Percentiles rank a stretch among this genome's conserved stretches.
Conservation (phyloP, 2,113 vertebrate species). For the Strigops habroptila region DNA sequence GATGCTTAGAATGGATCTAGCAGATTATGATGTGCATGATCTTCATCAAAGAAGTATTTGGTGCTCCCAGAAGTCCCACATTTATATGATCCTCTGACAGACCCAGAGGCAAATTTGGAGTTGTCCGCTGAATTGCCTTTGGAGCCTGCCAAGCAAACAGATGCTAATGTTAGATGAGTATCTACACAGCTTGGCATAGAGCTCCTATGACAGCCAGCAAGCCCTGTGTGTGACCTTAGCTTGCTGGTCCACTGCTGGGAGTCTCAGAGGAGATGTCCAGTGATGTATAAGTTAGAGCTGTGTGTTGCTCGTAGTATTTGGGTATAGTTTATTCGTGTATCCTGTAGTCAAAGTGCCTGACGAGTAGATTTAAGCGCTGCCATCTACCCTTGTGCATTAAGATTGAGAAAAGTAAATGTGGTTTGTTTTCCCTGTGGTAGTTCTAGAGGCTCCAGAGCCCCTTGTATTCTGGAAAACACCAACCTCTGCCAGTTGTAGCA, state of each 20-base stretch:
- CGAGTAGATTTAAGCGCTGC: background rate
- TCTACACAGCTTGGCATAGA: background rate
- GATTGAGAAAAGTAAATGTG: background rate
- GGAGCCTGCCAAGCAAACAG: slow-evolving; percentile 49
- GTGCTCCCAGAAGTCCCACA: slow-evolving; percentile 29
- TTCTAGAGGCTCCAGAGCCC: background rate
- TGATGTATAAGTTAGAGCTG: background rate
- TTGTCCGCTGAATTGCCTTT: slow-evolving; percentile 43
- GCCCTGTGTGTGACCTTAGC: slow-evolving; percentile 36
- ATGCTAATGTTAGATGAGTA: slow-evolving; percentile 51
- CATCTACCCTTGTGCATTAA: background rate
- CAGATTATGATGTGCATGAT: background rate
- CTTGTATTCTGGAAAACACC: background rate
- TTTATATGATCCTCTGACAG: slow-evolving; percentile 37
- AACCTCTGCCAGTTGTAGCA: background rate
- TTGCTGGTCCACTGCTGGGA: slow-evolving; percentile 9
- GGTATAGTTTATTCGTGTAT: background rate
- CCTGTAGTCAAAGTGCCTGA: background rate
- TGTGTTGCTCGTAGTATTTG: background rate
- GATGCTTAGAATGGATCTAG: background rate
- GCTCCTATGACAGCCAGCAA: slow-evolving; percentile 15
- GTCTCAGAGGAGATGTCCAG: background rate
- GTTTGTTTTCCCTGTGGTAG: background rate
- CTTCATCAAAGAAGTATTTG: slow-evolving; percentile 24
- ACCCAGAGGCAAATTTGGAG: slow-evolving; percentile 46